Evolutionary conservation across 2,888 invertebrate species (phyloP), one percentile per base, ranked within the genome.

Genomic region (Leistus spinibarbis): DNA sequence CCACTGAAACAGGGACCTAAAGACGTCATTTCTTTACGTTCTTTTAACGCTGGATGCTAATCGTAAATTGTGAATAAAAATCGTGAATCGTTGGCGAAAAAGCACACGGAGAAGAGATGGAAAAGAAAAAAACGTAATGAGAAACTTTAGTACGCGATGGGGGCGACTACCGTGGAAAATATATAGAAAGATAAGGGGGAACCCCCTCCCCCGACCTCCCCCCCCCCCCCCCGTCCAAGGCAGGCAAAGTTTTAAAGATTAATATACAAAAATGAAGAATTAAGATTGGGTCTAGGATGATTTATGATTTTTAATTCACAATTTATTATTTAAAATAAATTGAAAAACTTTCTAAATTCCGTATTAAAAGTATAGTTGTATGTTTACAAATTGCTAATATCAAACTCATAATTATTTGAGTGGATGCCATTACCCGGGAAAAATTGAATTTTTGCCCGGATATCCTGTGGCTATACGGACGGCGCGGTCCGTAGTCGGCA

Each of bases 31-130:
- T 71, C 71, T 71, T 71, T 64, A 64, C 71, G 71, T 71, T 71
- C 71, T 71, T 71, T 71, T 71, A 62, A 64, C 71, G 54, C 20
- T 64, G 27, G 13, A 4, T 56, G 71, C 64, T 71, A 71, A 71
- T 71, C 71, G 71, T 63, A 71, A 71, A 71, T 62, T 64, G 63
- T 71, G 71, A 71, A 71, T 71, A 71, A 71, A 70, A 71, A 71
- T 71, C 64, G 23, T 53, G 24, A 53, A 63, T 69, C 24, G 71
- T 9, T 62, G 69, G 20, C 69, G 19, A 17, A 17, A 57, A 20
- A 40, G 40, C 40, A 10, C 10, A 40, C 40, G 40, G 40, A 2
- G 13, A 10, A 7, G 3, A 40, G 40, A 40, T 40, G 40, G 13
- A 40, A 60, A 69, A 70, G 63, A 71, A 71, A 71, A n/a, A n/a